Evolutionary conservation across 92 coral and sea anemone species (phyloP), one percentile per base, ranked within the genome.

Genomic region (Pocillopora grandis): DNA sequence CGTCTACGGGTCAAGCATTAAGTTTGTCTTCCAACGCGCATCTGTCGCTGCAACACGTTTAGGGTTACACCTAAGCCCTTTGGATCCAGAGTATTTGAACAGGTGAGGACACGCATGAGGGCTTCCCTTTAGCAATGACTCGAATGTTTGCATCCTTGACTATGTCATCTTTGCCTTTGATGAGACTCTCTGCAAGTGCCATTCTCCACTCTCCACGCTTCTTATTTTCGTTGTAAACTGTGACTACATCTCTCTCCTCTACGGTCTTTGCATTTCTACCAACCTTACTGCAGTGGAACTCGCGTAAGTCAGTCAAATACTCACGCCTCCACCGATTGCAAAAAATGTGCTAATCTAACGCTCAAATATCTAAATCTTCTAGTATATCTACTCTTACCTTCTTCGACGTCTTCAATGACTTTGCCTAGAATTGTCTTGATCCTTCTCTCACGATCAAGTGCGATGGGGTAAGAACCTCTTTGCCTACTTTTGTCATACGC

Each of bases 1-100:
- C 86, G 58, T 61, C 72, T 78, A 79, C 12, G 88, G 79, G 88
- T 85, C 88, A 85, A 85, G 88, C 86, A 85, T 79, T 18, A 35
- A 35, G 49, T 35, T 64, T 14, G 85, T 23, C 65, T 78, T 78
- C 86, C 86, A 66, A 42, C 85, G 18, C 0, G 88, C 37, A 15
- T 85, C 86, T 61, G 79, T 0, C 0, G 88, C 86, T 14, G 88
- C 88, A 2, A 12, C 56, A 2, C 88, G 75, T 42, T 21, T 80
- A 1, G 76, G 76, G 3, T 6, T 72, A 2, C 9, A n/a, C 59
- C 66, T 23, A 23, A 23, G 27, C 27, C 27, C 27, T 23, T 42
- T 42, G 49, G 49, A 7, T 42, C 7, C 49, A 89, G 21, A 89
- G 56, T 59, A n/a, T 68, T 63, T 89, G 92, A 52, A 77, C 37